Base-by-base conservation (phyloP, 2,888 invertebrate genomes). In the Tipula helvola region DNA sequence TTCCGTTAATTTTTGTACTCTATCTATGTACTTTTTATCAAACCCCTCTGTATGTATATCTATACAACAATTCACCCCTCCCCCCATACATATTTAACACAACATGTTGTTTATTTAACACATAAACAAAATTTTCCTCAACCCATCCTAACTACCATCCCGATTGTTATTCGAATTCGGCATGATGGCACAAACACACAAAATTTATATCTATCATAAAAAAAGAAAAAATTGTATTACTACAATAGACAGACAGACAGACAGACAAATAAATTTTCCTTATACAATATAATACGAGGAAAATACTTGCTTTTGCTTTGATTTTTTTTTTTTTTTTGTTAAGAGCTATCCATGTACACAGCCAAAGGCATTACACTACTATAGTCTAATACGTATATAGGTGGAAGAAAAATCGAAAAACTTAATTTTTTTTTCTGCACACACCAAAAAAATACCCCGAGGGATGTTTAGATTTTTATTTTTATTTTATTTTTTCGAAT, bases 41-140 rank as follows among this genome's bases (percentile, higher is more conserved):
- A 71, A 28, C 71, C 71, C 71, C 71, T 71, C n/a, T n/a, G 3
- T 10, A 10, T 8, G 0, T 44, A 12, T 5, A 16, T 44, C 3
- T 44, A 4, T 52, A 52, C 52, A 52, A 16, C 12, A 28, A 71
- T 12, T n/a, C 10, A 28, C 71, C 71, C 71, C 71, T 28, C 12
- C 71, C 71, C 71, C 12, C 18, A 16, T n/a, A 52, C 12, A 71
- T 71, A 71, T 71, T 71, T 71, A 71, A 71, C 71, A 71, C 71
- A 71, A 71, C 71, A 71, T 71, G 71, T 71, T 71, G 71, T 71
- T 71, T 71, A 71, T 71, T 71, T 71, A 71, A 71, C 71, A 71
- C 71, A 71, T 71, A 71, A 71, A 71, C 71, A 71, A 71, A 71
- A 71, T 71, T 71, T 71, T 28, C 4, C 71, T 71, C 71, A 57